Evolutionary conservation across 2,113 vertebrate genomes (phyloP).

Genomic region (Plectropomus leopardus): DNA sequence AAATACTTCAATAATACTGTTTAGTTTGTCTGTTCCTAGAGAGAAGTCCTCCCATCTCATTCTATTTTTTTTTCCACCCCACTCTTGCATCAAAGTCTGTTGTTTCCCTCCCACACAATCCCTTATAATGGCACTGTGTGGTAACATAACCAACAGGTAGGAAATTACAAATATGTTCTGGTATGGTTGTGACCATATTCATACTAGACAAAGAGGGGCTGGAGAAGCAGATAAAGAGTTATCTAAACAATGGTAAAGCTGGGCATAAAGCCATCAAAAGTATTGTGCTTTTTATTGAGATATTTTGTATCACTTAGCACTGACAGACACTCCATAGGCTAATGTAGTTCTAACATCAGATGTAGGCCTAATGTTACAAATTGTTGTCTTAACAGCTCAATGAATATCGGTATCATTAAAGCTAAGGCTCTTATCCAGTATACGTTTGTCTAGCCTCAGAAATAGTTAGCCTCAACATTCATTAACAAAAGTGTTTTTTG

Average conservation of each 20-base stretch:
- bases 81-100: neutral
- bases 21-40: no score
- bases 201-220: neutral
- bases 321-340: no score
- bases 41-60: no score
- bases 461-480: conserved; percentile 39
- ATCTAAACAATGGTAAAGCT: no score
- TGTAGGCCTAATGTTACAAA: neutral
- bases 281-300: neutral
- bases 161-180: neutral
- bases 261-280: neutral
- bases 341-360: neutral
- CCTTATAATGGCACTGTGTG: neutral
- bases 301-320: neutral
- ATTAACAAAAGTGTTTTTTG: conserved; percentile 57
- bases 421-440: conserved; percentile 7
- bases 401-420: conserved; percentile 9
- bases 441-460: conserved; percentile 13
- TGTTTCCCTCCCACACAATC: neutral
- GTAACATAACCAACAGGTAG: neutral
- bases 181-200: neutral
- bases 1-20: no score
- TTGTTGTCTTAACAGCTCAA: conserved; percentile 20
- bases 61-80: no score
- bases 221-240: neutral